Base-by-base conservation (phyloP, 2,888 invertebrate genomes). In the Hecatera dysodea region DNA sequence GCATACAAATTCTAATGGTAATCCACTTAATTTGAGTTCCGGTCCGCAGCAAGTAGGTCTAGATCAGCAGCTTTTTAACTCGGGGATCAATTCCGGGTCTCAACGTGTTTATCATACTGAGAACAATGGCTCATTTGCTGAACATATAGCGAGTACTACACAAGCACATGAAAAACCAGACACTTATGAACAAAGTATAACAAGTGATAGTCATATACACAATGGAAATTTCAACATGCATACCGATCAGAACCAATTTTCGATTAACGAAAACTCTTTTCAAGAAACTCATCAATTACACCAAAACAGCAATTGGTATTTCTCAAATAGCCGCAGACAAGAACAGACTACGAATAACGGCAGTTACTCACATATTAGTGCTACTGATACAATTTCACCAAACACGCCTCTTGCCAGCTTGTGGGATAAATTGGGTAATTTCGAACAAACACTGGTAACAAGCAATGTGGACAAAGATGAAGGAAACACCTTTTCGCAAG, bases 391-490 rank as follows among this genome's bases (percentile, higher is more conserved):
- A 11, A 72, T 33, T 72, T 42, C 67, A 67, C 39, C 75, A 57
- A 65, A 64, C 53, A 73, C 76, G 11, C 72, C 82, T 27, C 67
- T 90, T 72, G 73, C 64, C n/a, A 82, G 75, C 67, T 72, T 90
- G 39, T 90, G 90, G 90, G 64, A 82, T 70, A 86, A 88, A 80
- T 70, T 90, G 29, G 83, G 81, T 64, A 78, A 76, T 42, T 83
- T 87, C 29, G 86, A 88, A 66, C 83, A 87, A 57, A 65, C 71
- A 60, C 39, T 42, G 17, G 27, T 6, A 42, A 17, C 64, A 15
- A 17, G 9, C 52, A 78, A 71, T 22, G 46, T 17, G 15, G 70
- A 78, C 59, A 71, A 78, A 29, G 48, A n/a, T 27, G 67, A 61
- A 22, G 24, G 24, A 22, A 39, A 77, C 27, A 17, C 15, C 11